phyloP scores from a whole-genome alignment of 2,113 vertebrate genomes.

The Rhinolophus ferrumequinum region DNA sequence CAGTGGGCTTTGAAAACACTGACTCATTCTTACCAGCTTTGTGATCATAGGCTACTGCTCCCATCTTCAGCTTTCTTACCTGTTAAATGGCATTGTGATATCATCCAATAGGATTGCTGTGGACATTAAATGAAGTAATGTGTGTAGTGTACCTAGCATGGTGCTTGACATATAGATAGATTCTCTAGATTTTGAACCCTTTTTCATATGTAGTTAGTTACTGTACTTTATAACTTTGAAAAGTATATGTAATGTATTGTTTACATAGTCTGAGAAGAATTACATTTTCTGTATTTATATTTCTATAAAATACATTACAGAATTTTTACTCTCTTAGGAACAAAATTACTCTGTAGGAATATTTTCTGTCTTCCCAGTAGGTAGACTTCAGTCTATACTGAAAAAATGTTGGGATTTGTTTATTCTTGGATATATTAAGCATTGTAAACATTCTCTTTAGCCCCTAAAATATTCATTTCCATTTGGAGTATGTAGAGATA shows the following conservation, averaged over 20 bases:
- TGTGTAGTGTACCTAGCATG: not conserved
- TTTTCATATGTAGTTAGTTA: not conserved
- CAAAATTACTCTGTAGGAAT: not conserved
- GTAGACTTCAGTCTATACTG: not conserved
- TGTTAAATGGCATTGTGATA: not conserved
- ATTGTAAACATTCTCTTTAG: not conserved
- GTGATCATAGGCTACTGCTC: not conserved
- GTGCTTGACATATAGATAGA: not conserved
- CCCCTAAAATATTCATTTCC: not conserved
- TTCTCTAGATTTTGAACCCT: not conserved
- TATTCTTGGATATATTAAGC: not conserved
- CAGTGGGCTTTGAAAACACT: not conserved
- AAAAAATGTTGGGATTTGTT: not conserved
- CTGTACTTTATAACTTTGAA: not conserved
- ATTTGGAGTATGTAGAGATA: not conserved
- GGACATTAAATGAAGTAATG: not conserved
- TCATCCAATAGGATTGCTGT: not conserved
- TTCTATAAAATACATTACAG: not conserved
- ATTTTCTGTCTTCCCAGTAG: not conserved
- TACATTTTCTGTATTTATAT: not conserved
- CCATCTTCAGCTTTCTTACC: not conserved
- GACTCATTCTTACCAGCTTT: not conserved
- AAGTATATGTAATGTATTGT: not conserved
- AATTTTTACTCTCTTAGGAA: not conserved
- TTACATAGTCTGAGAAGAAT: conserved; percentile 44